A percentile compares a stretch with the other conserved stretches of the same genome.
Evolutionary conservation across 2,113 vertebrate genomes (phyloP).

Genomic region (Brienomyrus brachyistius): DNA sequence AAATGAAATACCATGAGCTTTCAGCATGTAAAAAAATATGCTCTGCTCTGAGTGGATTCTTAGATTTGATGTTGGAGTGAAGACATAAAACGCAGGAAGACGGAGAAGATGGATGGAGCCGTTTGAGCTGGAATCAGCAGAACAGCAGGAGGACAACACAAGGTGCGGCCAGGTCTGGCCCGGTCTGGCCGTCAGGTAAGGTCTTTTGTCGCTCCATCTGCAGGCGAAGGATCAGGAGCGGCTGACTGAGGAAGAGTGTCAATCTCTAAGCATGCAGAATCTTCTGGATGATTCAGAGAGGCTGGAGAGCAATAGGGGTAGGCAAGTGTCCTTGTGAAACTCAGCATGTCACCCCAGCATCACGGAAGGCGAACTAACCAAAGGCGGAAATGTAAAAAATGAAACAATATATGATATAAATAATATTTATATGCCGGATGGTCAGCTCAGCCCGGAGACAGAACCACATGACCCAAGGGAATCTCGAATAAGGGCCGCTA

Average conservation of each 20-base stretch:
- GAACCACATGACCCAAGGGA: neutral
- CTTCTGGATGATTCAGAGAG: neutral
- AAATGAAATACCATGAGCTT: neutral
- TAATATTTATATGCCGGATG: neutral
- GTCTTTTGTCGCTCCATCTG: neutral
- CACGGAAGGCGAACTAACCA: neutral
- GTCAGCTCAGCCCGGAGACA: neutral
- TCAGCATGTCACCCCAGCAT: neutral
- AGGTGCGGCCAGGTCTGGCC: neutral
- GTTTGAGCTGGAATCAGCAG: neutral
- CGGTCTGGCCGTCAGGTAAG: neutral
- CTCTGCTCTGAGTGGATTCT: neutral
- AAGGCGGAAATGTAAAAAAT: neutral
- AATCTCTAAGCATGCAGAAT: neutral
- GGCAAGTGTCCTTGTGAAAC: neutral
- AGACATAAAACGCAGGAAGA: neutral
- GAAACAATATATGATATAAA: neutral
- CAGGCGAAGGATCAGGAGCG: neutral
- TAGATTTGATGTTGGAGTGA: neutral
- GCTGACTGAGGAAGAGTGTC: neutral
- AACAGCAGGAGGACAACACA: neutral
- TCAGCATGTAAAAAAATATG: neutral
- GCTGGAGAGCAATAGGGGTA: neutral
- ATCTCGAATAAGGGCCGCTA: neutral
- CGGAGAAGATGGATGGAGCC: neutral